These are phyloP conservation scores for Chrysotoxum bicinctum DNA, from an alignment of 2,888 invertebrate genomes.

Conservation along the genomic window DNA sequence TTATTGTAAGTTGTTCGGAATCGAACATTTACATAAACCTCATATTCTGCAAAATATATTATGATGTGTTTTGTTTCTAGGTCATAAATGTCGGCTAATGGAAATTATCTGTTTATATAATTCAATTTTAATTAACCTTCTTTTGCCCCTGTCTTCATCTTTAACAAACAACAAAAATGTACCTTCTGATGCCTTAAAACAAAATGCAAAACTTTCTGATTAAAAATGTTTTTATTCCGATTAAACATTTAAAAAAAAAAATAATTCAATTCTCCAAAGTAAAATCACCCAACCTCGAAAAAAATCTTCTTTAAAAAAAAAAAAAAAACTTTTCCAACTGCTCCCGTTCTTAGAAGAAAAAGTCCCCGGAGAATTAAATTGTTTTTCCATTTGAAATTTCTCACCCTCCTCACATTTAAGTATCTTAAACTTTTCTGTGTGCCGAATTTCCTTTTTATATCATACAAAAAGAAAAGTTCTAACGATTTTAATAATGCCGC, in stretches of 20 bases:
- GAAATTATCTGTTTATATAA: not conserved
- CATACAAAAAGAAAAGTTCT: not conserved
- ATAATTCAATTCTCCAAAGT: slow-evolving; percentile 2
- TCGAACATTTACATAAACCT: too few relatives aligned
- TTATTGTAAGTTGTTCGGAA: too few relatives aligned
- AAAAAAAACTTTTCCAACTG: not conserved
- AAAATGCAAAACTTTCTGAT: slow-evolving; percentile 5
- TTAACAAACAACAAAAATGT: not conserved
- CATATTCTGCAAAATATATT: too few relatives aligned
- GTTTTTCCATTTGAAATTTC: slow-evolving; percentile 8
- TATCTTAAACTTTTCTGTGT: not conserved
- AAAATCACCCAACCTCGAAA: not conserved
- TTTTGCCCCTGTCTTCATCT: not conserved
- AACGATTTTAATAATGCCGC: slow-evolving; percentile 4
- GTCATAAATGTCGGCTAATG: not conserved
- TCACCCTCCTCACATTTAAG: not conserved
- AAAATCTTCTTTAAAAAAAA: not conserved
- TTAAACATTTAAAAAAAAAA: not conserved
- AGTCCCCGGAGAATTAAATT: not conserved
- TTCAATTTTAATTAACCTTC: not conserved
- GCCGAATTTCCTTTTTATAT: slow-evolving; percentile 18
- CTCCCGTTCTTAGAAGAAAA: too few relatives aligned
- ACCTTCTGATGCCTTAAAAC: not conserved
- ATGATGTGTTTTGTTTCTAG: too few relatives aligned
- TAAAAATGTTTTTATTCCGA: not conserved